These are phyloP conservation scores for Vombatus ursinus DNA, from an alignment of 2,113 vertebrate genomes.

Conservation along the genomic window DNA sequence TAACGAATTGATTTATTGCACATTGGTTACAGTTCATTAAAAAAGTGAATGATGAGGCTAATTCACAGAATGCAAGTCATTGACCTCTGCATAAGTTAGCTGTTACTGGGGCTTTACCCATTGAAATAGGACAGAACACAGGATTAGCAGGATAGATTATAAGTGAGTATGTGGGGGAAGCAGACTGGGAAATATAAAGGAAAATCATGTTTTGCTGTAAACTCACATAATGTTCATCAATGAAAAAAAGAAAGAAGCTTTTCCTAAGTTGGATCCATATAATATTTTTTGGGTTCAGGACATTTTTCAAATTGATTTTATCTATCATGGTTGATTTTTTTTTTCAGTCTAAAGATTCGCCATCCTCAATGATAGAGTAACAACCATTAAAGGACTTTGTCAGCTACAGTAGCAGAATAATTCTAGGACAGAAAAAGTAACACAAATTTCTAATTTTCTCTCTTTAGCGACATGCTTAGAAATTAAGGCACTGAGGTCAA, in stretches of 20 bases:
- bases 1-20: constrained; percentile 62
- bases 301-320: background rate
- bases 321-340: background rate
- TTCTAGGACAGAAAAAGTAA: background rate
- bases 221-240: background rate
- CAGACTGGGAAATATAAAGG: background rate
- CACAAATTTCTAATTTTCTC: background rate
- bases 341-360: background rate
- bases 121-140: background rate
- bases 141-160: background rate
- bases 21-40: constrained; percentile 72
- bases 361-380: background rate
- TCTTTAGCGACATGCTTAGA: background rate
- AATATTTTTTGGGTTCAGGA: background rate
- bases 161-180: background rate
- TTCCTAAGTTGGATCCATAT: background rate
- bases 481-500: background rate
- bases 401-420: background rate
- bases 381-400: background rate
- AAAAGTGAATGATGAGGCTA: constrained; percentile 62
- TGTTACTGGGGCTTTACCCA: constrained; percentile 34
- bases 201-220: constrained; percentile 15
- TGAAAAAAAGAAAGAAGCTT: background rate
- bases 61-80: constrained; percentile 58
- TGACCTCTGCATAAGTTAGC: constrained; percentile 52